Percentiles rank a stretch among this genome's conserved stretches.
Evolutionary conservation across 1,140 invertebrate genomes (phyloP).

Genomic region (Polypedilum pembai): DNA sequence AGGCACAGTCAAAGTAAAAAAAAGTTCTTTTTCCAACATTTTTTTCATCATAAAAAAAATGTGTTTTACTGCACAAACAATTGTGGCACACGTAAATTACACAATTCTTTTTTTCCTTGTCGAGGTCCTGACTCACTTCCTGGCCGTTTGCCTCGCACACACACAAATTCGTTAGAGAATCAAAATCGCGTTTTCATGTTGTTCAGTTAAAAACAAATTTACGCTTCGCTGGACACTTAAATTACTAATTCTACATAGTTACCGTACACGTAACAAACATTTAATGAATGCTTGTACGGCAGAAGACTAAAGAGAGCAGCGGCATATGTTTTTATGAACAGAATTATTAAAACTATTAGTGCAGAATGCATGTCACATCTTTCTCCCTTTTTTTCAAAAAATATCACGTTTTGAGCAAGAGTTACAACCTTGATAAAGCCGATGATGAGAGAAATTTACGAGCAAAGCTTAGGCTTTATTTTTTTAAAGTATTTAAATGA

Average conservation of each 20-base stretch:
- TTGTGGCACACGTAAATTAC: no score
- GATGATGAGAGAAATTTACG: not conserved
- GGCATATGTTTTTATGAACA: not conserved
- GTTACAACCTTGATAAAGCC: slow-evolving; percentile 10
- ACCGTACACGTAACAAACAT: slow-evolving; percentile 1
- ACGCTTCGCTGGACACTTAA: slow-evolving; percentile 16
- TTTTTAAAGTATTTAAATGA: not conserved
- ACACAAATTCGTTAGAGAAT: not conserved
- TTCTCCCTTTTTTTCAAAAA: not conserved
- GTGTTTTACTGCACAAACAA: no score
- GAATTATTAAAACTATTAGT: slow-evolving; percentile 13
- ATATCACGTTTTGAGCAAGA: not conserved
- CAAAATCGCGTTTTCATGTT: slow-evolving; percentile 22
- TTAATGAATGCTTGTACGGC: not conserved
- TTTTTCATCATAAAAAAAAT: no score
- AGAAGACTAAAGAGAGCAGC: not conserved
- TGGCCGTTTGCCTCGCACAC: no score
- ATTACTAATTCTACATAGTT: not conserved
- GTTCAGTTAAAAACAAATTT: not conserved
- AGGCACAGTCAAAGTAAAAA: no score
- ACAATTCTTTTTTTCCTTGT: no score
- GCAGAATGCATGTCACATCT: not conserved
- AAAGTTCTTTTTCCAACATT: no score
- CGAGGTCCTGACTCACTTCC: no score
- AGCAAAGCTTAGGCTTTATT: not conserved